Evolutionary conservation across 2,113 vertebrate genomes (phyloP).

Genomic region (Morone saxatilis): DNA sequence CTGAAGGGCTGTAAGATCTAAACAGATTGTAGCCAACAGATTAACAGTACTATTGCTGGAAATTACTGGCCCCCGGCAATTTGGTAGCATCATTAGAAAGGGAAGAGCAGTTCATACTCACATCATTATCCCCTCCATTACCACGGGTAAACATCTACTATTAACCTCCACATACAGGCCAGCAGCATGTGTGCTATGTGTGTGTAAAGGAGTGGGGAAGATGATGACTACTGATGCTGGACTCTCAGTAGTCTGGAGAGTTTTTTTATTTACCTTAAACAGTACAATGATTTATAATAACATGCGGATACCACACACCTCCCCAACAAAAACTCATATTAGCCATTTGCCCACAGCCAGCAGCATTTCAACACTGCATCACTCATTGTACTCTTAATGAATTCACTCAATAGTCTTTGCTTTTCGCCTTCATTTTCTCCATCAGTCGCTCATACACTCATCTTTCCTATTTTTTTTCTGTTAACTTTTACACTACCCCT

Average conservation of each 20-base stretch:
- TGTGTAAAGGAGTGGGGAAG: neutral
- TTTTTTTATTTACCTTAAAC: neutral
- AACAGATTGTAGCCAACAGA: conserved; percentile 54
- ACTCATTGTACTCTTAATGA: conserved; percentile 61
- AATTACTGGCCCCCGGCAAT: conserved; percentile 54
- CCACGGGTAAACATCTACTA: conserved; percentile 67
- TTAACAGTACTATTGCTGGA: conserved; percentile 51
- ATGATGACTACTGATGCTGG: neutral
- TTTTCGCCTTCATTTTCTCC: conserved; percentile 49
- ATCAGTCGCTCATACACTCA: conserved; percentile 24
- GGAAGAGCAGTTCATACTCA: conserved; percentile 70
- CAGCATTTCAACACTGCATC: conserved; percentile 51
- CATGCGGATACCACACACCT: neutral
- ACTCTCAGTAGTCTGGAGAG: neutral
- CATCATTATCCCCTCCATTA: conserved; percentile 75
- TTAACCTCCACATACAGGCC: conserved; percentile 63
- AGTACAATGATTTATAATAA: conserved; percentile 9
- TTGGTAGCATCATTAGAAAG: conserved; percentile 71
- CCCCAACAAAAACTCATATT: conserved; percentile 21
- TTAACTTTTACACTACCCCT: conserved; percentile 20
- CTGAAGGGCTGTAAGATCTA: conserved; percentile 33
- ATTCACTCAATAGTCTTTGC: conserved; percentile 67
- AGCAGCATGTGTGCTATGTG: conserved; percentile 43
- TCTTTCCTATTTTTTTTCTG: conserved; percentile 23
- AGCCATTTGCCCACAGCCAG: conserved; percentile 29